A percentile compares a stretch with the other conserved stretches of the same genome.
These are phyloP conservation scores for Scyliorhinus canicula DNA, from an alignment of 2,797 vertebrate genomes.

Conservation along the genomic window DNA sequence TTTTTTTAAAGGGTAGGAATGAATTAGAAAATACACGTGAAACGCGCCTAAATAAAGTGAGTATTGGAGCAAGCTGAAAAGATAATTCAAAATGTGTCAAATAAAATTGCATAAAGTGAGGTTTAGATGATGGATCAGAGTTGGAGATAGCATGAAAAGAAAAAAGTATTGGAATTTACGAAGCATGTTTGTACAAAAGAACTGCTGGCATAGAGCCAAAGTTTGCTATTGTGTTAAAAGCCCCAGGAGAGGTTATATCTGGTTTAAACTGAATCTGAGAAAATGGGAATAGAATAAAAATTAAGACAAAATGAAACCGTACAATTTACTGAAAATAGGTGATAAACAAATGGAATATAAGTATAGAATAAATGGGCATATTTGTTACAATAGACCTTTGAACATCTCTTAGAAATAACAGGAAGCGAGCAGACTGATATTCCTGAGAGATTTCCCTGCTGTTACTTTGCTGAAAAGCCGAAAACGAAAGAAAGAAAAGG, in stretches of 20 bases:
- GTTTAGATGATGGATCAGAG: neutral
- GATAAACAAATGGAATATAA: neutral
- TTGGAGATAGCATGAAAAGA: neutral
- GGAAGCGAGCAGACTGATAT: neutral
- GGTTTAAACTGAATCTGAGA: neutral
- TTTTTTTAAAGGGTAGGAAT: neutral
- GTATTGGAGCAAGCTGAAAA: neutral
- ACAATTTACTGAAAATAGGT: neutral
- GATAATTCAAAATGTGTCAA: neutral
- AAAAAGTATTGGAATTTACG: neutral
- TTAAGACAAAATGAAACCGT: neutral
- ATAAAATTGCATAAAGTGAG: neutral
- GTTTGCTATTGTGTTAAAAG: neutral
- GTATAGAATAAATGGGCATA: neutral
- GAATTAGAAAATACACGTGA: neutral
- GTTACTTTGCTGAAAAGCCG: neutral
- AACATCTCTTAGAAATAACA: neutral
- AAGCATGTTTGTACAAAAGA: neutral
- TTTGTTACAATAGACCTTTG: neutral
- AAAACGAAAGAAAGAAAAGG: too few relatives aligned
- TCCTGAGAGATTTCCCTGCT: neutral
- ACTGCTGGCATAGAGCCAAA: neutral
- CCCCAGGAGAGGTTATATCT: neutral
- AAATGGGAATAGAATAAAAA: neutral
- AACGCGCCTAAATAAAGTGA: neutral